Base-by-base conservation (phyloP, 2,113 vertebrate genomes). In the Cryptotis parvus region DNA sequence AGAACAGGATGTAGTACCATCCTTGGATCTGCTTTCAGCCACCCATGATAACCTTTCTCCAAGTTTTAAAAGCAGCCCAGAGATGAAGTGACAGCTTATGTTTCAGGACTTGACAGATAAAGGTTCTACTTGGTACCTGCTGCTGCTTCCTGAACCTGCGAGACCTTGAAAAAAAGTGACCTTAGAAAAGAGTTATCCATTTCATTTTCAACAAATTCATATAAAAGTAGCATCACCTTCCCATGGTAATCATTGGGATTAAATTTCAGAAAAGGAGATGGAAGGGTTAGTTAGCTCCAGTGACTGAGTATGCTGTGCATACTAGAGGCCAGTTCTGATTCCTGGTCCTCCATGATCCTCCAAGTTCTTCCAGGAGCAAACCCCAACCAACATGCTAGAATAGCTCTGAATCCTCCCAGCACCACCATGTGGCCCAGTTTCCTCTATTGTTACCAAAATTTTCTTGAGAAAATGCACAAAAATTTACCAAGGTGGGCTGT, bases 181-280 rank as follows among this genome's bases (percentile, higher is more conserved):
- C 35, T 84, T 91, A 58, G 55, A 58, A 69, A 73, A 68, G 35
- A 45, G 29, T 58, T 43, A 70, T n/a, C 22, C 49, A 22, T 74
- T 81, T 72, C 41, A 24, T 77, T 88, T 77, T 85, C 16, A 66
- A 33, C 24, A n/a, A 84, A 81, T 79, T 88, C 33, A 91, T 65
- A 43, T 68, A 69, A 82, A 82, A 86, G 93, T 12, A 82, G 45
- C 66, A 65, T 55, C 58, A 33, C 76, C 49, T 89, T 75, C 27
- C 22, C 61, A 73, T 73, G 37, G 63, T 73, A 76, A 27, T 72
- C 18, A 26, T 35, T 14, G 85, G 70, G 61, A 65, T 75, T 65
- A 89, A 45, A 83, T 58, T 58, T 58, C 22, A 58, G 55, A 20
- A 58, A 58, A 58, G 24, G 20, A 20, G 55, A 20, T 58, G 4